These are phyloP conservation scores for Monomorium pharaonis DNA, from an alignment of 1,140 invertebrate species.

Conservation along the genomic window DNA sequence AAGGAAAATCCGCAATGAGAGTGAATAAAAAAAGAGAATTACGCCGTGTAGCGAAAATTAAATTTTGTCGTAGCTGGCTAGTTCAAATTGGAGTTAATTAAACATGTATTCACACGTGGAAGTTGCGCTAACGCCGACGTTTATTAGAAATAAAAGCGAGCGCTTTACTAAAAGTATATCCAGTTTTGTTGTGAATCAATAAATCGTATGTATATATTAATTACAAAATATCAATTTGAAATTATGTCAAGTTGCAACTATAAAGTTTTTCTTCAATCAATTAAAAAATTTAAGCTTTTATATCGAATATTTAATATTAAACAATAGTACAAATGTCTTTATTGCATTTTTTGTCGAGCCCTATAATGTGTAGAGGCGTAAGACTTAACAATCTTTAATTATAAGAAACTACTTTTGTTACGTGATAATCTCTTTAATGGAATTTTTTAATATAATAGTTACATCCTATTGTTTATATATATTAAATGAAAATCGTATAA, in stretches of 20 bases:
- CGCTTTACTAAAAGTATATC: not conserved
- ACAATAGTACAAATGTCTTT: not conserved
- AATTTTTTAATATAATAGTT: not conserved
- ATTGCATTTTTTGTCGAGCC: not conserved
- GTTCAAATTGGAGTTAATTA: conserved; percentile 37
- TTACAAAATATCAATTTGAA: conserved; percentile 1
- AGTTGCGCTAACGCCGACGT: not conserved
- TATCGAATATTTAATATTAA: not conserved
- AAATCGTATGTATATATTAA: not conserved
- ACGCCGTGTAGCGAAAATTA: not conserved
- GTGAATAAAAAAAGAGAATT: not conserved
- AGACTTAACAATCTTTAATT: not conserved
- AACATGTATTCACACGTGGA: conserved; percentile 8
- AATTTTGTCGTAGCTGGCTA: not conserved
- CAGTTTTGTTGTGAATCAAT: not conserved
- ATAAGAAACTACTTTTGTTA: not conserved
- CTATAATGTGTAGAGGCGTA: not conserved
- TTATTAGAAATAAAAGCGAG: conserved; percentile 5
- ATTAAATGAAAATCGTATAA: not conserved
- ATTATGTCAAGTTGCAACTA: not conserved
- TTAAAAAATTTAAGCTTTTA: not conserved
- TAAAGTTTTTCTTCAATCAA: not conserved
- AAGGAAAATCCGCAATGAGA: conserved; percentile 21
- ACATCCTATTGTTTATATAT: not conserved
- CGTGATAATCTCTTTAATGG: not conserved